phyloP scores from a whole-genome alignment of 2,797 vertebrate genomes.

The Lerista edwardsae region DNA sequence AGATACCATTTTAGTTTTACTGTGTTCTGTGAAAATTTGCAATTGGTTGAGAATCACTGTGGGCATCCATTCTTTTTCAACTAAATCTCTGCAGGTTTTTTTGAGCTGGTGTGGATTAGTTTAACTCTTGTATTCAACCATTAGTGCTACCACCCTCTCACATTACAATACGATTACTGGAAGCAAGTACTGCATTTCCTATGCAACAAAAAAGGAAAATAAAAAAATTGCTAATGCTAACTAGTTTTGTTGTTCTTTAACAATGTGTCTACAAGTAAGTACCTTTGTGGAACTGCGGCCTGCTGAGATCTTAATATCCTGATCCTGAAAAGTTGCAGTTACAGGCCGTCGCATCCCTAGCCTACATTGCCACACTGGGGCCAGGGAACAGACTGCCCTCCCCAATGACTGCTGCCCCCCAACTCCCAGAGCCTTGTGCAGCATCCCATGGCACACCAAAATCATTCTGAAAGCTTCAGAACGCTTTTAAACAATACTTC shows the following conservation, averaged over 20 bases:
- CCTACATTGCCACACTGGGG: too few species aligned
- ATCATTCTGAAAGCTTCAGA: too few species aligned
- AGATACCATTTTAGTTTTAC: conserved; percentile 85
- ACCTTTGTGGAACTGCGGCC: background rate
- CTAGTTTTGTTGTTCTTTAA: conserved; percentile 69
- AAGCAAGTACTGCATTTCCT: conserved; percentile 99
- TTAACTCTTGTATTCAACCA: conserved; percentile 89
- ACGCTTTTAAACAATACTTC: too few species aligned
- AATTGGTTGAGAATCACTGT: conserved; percentile 89
- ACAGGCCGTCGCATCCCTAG: too few species aligned
- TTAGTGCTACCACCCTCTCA: conserved; percentile 93
- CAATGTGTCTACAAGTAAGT: conserved; percentile 1
- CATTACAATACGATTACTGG: conserved; percentile 95
- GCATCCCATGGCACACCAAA: too few species aligned
- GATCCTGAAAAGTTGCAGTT: background rate
- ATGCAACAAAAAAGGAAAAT: conserved; percentile 96
- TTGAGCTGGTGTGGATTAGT: conserved; percentile 90
- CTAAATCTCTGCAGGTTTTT: conserved; percentile 87
- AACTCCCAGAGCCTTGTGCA: too few species aligned
- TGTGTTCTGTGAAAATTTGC: conserved; percentile 88
- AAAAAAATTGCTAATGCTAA: conserved; percentile 98
- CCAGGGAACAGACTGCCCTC: too few species aligned
- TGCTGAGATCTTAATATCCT: fast-evolving
- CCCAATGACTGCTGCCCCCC: too few species aligned
- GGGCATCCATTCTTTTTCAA: conserved; percentile 87